A percentile compares a stretch with the other conserved stretches of the same genome.
phyloP scores from a whole-genome alignment of 2,113 vertebrate species.

The Xenopus tropicalis region UCB_Xtro_10.0 CM004446.2:73582001-73582500 shows the following conservation, averaged over 20 bases:
- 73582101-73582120: constrained; percentile 48
- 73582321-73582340: constrained; percentile 39
- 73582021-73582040: too few relatives aligned
- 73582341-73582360: background rate
- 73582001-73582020: too few relatives aligned
- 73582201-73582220: background rate
- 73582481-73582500: background rate
- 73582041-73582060: background rate
- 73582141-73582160: constrained; percentile 56
- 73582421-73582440: constrained; percentile 96
- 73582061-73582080: constrained; percentile 46
- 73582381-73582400: constrained; percentile 47
- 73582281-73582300: constrained; percentile 45
- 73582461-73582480: constrained; percentile 88
- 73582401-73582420: constrained; percentile 89
- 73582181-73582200: background rate
- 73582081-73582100: constrained; percentile 48
- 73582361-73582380: background rate
- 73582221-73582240: background rate
- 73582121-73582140: constrained; percentile 57
- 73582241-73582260: background rate
- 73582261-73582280: background rate
- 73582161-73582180: constrained; percentile 4
- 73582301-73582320: constrained; percentile 40
- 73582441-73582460: constrained; percentile 98